Evolutionary conservation across 35 echinoderm and acorn worm genomes (phyloP).

Genomic region (Anneissia japonica): DNA sequence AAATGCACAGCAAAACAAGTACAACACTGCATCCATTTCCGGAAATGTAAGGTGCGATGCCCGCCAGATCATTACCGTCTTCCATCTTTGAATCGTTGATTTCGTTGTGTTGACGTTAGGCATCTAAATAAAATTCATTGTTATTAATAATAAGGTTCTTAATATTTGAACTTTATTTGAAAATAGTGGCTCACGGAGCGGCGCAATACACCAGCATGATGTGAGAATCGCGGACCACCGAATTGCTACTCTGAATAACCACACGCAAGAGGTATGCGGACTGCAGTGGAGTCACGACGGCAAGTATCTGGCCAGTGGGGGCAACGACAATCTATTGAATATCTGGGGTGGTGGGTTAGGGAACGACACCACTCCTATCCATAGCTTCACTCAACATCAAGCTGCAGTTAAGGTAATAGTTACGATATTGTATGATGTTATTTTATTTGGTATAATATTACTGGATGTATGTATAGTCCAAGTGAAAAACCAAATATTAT

Average conservation of each 20-base stretch:
- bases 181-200: constrained; percentile 58
- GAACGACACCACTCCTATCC: constrained; percentile 40
- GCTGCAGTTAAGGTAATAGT: constrained; percentile 74
- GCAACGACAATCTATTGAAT: constrained; percentile 79
- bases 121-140: background rate
- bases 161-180: too few relatives aligned
- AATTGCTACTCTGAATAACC: constrained; percentile 38
- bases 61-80: too few relatives aligned
- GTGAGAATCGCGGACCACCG: constrained; percentile 73
- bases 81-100: background rate
- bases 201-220: constrained; percentile 83
- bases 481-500: background rate
- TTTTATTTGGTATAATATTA: background rate
- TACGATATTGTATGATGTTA: background rate
- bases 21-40: too few relatives aligned
- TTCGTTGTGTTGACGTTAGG: background rate
- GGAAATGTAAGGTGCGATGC: too few relatives aligned
- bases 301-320: constrained; percentile 77
- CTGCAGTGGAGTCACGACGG: constrained; percentile 73
- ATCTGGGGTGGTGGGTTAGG: constrained; percentile 54
- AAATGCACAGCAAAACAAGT: too few relatives aligned
- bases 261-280: constrained; percentile 84
- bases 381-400: constrained; percentile 68
- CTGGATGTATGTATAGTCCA: background rate
- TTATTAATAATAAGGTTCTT: background rate